Evolutionary conservation across 2,888 invertebrate species (phyloP).

Genomic region (Lypha dubia): DNA sequence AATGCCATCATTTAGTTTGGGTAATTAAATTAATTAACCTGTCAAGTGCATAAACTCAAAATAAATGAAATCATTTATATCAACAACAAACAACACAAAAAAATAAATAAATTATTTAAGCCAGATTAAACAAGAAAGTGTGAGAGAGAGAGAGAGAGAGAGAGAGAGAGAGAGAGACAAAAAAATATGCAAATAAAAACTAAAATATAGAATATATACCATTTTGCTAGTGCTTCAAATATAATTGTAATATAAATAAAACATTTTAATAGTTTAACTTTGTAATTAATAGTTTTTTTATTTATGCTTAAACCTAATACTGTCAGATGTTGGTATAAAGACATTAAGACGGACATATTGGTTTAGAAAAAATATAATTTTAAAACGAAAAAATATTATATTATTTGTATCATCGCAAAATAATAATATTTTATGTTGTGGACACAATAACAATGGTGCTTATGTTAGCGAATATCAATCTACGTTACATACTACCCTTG

Average conservation of each 20-base stretch:
- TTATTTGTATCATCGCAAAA: too few relatives aligned
- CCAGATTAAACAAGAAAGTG: too few relatives aligned
- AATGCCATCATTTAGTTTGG: neutral
- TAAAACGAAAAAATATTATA: too few relatives aligned
- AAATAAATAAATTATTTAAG: constrained; percentile 37
- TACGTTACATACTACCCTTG: too few relatives aligned
- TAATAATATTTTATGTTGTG: too few relatives aligned
- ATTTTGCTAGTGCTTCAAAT: neutral
- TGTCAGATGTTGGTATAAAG: neutral
- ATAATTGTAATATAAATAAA: neutral
- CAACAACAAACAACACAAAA: constrained; percentile 7
- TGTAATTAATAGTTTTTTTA: neutral
- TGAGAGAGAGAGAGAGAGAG: too few relatives aligned
- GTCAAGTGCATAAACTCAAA: constrained; percentile 56
- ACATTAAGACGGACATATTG: too few relatives aligned
- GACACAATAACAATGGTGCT: too few relatives aligned
- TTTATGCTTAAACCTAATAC: neutral
- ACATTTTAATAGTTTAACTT: constrained; percentile 1
- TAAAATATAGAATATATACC: neutral
- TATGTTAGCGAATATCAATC: too few relatives aligned
- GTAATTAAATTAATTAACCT: constrained; percentile 67
- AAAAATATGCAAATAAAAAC: neutral
- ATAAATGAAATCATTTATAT: constrained; percentile 33
- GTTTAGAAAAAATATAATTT: too few relatives aligned
- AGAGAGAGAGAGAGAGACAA: too few relatives aligned